These are phyloP conservation scores for Orgyia antiqua DNA, from an alignment of 2,888 invertebrate species.

Conservation along the genomic window DNA sequence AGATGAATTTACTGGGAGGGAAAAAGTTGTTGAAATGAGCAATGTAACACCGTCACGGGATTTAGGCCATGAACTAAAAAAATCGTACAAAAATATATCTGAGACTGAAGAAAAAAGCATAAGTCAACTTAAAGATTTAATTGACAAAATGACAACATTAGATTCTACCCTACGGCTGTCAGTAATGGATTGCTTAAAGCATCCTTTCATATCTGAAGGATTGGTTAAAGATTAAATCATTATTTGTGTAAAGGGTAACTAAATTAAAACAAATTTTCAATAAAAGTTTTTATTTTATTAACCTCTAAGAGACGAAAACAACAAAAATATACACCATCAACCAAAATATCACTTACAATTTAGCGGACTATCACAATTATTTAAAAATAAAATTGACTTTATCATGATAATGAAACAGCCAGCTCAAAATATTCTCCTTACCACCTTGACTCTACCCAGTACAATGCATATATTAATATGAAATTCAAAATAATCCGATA, in stretches of 20 bases:
- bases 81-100: slow-evolving; percentile 87
- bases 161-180: slow-evolving; percentile 94
- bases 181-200: slow-evolving; percentile 92
- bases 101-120: slow-evolving; percentile 92
- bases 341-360: slow-evolving; percentile 65
- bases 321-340: slow-evolving; percentile 66
- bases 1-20: slow-evolving; percentile 97
- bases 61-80: slow-evolving; percentile 90
- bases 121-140: slow-evolving; percentile 91
- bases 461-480: too few species aligned
- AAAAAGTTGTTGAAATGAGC: slow-evolving; percentile 94
- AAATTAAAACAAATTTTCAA: slow-evolving; percentile 44
- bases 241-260: slow-evolving; percentile 13
- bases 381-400: slow-evolving; percentile 53
- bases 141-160: slow-evolving; percentile 93
- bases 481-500: too few species aligned
- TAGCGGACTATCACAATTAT: slow-evolving; percentile 62
- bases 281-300: slow-evolving; percentile 58
- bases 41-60: slow-evolving; percentile 90
- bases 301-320: slow-evolving; percentile 57
- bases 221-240: slow-evolving; percentile 34
- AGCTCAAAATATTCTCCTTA: too few species aligned
- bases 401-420: slow-evolving; percentile 11
- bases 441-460: too few species aligned
- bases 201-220: slow-evolving; percentile 87